Evolutionary conservation across 2,113 vertebrate species (phyloP).

Genomic region (Corythornis madagascariensis): DNA sequence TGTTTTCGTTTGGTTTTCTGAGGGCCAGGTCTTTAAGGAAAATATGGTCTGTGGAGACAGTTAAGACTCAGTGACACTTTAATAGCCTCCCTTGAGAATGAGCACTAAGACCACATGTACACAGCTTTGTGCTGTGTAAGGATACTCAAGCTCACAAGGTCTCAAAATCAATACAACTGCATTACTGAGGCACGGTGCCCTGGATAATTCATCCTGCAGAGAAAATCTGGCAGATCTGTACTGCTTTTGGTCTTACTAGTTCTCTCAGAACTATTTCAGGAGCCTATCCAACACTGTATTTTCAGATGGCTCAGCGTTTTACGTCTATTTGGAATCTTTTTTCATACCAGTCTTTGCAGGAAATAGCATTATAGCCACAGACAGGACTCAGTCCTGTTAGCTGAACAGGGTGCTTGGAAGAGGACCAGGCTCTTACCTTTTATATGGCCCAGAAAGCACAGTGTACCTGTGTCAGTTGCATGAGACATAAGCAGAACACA

Average conservation of each 20-base stretch:
- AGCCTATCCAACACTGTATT: background rate
- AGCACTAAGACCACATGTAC: background rate
- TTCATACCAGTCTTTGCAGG: background rate
- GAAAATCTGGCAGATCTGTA: background rate
- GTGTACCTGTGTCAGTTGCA: background rate
- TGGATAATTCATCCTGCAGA: slow-evolving; percentile 16
- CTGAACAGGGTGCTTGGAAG: background rate
- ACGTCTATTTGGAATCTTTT: background rate
- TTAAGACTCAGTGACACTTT: background rate
- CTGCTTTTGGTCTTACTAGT: background rate
- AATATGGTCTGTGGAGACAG: background rate
- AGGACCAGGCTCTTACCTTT: background rate
- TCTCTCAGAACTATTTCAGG: background rate
- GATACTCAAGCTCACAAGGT: background rate
- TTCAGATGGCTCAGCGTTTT: background rate
- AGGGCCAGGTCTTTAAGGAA: background rate
- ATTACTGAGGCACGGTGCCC: background rate
- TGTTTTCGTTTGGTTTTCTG: background rate
- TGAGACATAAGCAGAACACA: background rate
- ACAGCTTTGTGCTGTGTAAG: background rate
- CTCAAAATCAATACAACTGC: slow-evolving; percentile 2
- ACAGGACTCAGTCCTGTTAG: background rate
- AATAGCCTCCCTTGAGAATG: background rate
- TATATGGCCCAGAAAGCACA: background rate
- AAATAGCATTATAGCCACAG: background rate